phyloP scores from a whole-genome alignment of 2,797 vertebrate species.

The Acanthurus leucopareius region DNA sequence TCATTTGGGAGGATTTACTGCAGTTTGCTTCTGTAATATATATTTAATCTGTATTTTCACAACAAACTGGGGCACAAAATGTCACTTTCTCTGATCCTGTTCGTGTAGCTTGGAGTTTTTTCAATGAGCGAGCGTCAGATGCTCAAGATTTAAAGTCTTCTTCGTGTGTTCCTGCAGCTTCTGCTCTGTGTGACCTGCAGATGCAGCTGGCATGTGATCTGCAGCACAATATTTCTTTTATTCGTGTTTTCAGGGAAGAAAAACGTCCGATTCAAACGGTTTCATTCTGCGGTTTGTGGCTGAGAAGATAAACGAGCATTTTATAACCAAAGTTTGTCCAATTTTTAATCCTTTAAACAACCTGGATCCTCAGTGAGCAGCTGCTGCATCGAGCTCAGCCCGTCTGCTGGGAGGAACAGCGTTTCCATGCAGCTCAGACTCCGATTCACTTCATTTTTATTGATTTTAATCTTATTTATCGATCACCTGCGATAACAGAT shows the following conservation, averaged over 20 bases:
- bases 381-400: too few species aligned
- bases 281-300: neutral
- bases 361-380: too few species aligned
- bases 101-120: rapidly evolving
- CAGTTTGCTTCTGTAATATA: neutral
- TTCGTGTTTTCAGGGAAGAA: neutral
- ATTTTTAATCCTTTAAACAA: too few species aligned
- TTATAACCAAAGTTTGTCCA: too few species aligned
- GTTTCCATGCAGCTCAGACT: too few species aligned
- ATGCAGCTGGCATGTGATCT: too few species aligned
- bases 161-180: too few species aligned
- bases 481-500: too few species aligned
- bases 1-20: neutral
- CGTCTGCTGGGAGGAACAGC: too few species aligned
- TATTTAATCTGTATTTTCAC: constrained; percentile 9
- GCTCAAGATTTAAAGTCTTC: neutral
- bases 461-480: too few species aligned
- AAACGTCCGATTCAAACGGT: rapidly evolving
- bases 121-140: rapidly evolving
- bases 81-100: neutral
- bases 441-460: too few species aligned
- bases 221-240: neutral
- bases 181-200: too few species aligned
- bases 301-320: neutral
- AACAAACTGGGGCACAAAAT: neutral